A percentile compares a stretch with the other conserved stretches of the same genome.
These are phyloP conservation scores for Entomyzon cyanotis DNA, from an alignment of 2,113 vertebrate species.

Conservation along the genomic window DNA sequence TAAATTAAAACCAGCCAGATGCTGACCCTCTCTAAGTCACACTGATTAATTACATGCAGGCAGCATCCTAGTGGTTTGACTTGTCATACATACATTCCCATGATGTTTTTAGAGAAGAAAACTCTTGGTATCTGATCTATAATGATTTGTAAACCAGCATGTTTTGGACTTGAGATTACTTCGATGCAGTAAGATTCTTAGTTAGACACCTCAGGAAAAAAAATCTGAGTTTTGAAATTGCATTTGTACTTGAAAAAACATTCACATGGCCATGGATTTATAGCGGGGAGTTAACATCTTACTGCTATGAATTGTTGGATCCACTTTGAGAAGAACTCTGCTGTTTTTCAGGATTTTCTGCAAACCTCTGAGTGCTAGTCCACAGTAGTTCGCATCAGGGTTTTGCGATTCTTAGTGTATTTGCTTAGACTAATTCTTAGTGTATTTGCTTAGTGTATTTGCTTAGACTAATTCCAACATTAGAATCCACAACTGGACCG, in stretches of 20 bases:
- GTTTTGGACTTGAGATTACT: background rate
- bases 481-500: background rate
- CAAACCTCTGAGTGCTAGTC: background rate
- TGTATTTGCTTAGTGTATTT: background rate
- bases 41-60: background rate
- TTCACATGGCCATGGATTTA: background rate
- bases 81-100: background rate
- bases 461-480: background rate
- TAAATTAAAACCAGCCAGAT: constrained; percentile 3
- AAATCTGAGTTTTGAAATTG: background rate
- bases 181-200: background rate
- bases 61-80: background rate
- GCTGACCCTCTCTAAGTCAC: background rate
- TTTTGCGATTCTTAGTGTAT: background rate
- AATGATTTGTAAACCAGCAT: background rate
- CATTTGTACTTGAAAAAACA: background rate
- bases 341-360: background rate
- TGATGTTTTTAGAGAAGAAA: background rate
- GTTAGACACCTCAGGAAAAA: background rate
- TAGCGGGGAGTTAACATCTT: background rate
- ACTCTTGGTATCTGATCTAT: background rate
- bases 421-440: background rate
- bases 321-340: background rate
- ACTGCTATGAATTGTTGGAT: background rate
- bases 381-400: background rate